Evolutionary conservation across 2,113 vertebrate genomes (phyloP).

Genomic region (Pygoscelis adeliae): DNA sequence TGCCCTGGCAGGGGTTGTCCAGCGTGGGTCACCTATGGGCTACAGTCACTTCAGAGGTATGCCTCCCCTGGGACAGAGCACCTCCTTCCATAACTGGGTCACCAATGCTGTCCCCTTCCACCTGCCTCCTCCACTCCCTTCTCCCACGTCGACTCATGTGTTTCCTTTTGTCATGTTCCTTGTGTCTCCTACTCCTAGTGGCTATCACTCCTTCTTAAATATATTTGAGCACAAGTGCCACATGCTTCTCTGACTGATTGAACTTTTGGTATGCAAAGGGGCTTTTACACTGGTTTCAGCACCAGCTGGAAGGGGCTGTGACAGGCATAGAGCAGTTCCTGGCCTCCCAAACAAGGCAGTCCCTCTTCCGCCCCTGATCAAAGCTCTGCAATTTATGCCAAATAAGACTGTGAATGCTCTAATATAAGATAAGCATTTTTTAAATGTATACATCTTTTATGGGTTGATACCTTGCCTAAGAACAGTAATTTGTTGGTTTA

Average conservation of each 20-base stretch:
- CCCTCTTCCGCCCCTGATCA: background rate
- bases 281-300: background rate
- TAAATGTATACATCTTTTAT: background rate
- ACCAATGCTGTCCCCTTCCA: background rate
- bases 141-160: fast-evolving
- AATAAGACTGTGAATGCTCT: background rate
- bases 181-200: background rate
- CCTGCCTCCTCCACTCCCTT: background rate
- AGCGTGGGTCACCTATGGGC: background rate
- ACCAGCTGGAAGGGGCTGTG: background rate
- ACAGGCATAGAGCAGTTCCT: background rate
- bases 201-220: background rate
- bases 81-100: background rate
- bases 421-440: background rate
- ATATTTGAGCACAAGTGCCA: too few relatives aligned
- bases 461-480: background rate
- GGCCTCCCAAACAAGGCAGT: background rate
- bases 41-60: background rate
- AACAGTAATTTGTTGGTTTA: background rate
- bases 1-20: background rate
- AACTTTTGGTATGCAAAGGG: background rate
- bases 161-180: background rate
- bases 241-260: background rate
- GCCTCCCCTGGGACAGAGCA: background rate
- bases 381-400: background rate